Base-by-base conservation (phyloP, 2,797 vertebrate species). In the Enteromius viviparus region DNA sequence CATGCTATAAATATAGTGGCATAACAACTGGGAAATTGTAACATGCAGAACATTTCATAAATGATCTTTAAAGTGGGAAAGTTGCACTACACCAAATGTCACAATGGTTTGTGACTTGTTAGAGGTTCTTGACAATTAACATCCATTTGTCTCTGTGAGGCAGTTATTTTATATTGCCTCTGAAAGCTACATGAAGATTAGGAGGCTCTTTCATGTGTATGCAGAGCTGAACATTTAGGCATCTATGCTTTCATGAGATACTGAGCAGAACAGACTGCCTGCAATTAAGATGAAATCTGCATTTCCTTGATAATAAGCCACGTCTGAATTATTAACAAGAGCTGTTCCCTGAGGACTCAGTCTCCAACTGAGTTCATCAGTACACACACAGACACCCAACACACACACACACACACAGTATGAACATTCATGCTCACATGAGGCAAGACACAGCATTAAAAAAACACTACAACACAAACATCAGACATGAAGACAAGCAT, bases 281-380 rank as follows among this genome's bases (percentile, higher is more conserved):
- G 94, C 94, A 95, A 95, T 95, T 95, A 95, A 94, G 94, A 94
- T 94, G 93, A 94, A 95, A 95, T 95, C 94, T 95, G 93, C 90
- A 91, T 94, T 94, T 94, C 94, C 94, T 94, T 94, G 93, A 95
- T 95, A 95, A 95, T 95, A 94, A 95, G 94, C 92, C 93, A 94
- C 93, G 91, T 94, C 94, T 95, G 95, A 95, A 95, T 95, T 95
- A 95, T 95, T 95, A 95, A 95, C 92, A 92, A 94, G 93, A 94
- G 93, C 92, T 92, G 92, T 94, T 95, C 95, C 95, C 94, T 91
- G 89, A 85, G 93, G 94, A 95, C 91, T 91, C 85, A 78, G 87
- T 90, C 93, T 92, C 94, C 92, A 93, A 93, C 93, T 91, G 94
- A 94, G 94, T 92, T 92, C 92, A 94, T 94, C 92, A 93, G 91